Evolutionary conservation across 1,140 invertebrate species (phyloP), one percentile per base, ranked within the genome.

Genomic region (Drosophila lowei): DNA sequence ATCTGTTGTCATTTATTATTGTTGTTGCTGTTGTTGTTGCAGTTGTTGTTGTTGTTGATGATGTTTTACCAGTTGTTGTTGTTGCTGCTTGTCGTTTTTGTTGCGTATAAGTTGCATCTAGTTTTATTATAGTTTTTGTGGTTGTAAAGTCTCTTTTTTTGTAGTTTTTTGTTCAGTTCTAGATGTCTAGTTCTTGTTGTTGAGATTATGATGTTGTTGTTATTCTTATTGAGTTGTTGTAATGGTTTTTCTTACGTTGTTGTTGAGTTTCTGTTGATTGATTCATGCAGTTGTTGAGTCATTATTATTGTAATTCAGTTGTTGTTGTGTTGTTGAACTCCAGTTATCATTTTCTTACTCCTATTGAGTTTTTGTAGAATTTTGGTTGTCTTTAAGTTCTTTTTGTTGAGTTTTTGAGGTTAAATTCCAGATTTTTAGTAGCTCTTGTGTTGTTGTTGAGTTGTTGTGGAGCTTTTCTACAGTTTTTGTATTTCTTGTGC

Each of bases 1-100:
- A 86, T 85, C 81, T 86, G 81, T 81, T 85, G 77, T 85, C 81
- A 86, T 83, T 81, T 83, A 38, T 38, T 38, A 13, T 13, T 38
- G 58, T 66, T 76, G 63, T 72, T 47, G 41, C 9, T 70, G 23
- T 58, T 57, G 42, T 25, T 71, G 38, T 34, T 72, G 23, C 18
- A 53, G 42, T 25, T 71, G 38, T 34, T 72, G 23, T 2, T 76
- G 63, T 72, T 73, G 63, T 55, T 76, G 62, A 62, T 73, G 70
- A 56, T 28, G 13, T 6, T 50, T 3, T 13, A 21, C 6, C 23
- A 9, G 21, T n/a, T 52, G 43, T 21, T 63, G 42, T 34, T 71
- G 38, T 25, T 72, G 23, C 18, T 18, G 18, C 18, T 30, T 64
- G 16, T 9, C 62, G 25, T 57, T 57, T 21, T 34, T 71, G 38